Conservation (phyloP, 2,113 vertebrate species). For the Lathamus discolor region DNA sequence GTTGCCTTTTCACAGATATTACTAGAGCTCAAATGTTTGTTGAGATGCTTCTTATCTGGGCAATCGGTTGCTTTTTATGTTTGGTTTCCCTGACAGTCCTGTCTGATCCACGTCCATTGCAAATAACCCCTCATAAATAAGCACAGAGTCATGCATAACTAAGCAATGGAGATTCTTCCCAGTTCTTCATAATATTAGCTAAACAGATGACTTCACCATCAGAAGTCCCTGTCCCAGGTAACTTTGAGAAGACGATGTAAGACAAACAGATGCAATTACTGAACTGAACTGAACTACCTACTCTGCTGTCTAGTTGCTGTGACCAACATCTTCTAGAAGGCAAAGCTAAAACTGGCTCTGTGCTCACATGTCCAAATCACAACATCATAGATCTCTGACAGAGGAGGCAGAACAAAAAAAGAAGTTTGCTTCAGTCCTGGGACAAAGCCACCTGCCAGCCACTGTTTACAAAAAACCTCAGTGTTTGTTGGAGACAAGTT, state of each 20-base stretch:
- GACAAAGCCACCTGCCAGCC: neutral
- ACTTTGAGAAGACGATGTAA: neutral
- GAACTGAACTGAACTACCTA: neutral
- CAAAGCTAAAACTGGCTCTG: neutral
- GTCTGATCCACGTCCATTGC: constrained; percentile 30
- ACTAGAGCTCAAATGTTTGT: constrained; percentile 10
- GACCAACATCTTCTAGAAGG: neutral
- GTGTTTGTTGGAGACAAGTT: neutral
- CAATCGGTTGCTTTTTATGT: constrained; percentile 13
- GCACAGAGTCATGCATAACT: neutral
- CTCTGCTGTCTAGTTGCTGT: neutral
- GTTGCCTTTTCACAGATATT: constrained; percentile 42
- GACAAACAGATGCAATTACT: constrained; percentile 2
- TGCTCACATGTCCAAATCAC: neutral
- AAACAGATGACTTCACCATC: constrained; percentile 22
- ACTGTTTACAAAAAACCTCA: neutral
- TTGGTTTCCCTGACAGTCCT: neutral
- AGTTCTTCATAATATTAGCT: neutral
- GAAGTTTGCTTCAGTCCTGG: neutral
- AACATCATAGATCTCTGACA: neutral
- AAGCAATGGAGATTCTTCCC: neutral
- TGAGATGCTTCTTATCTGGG: constrained; percentile 54
- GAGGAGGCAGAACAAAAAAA: neutral
- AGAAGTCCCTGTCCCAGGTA: constrained; percentile 9
- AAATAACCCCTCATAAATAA: constrained; percentile 26